Conservation (phyloP, 2,888 invertebrate genomes). For the Chironomus tentans region DNA sequence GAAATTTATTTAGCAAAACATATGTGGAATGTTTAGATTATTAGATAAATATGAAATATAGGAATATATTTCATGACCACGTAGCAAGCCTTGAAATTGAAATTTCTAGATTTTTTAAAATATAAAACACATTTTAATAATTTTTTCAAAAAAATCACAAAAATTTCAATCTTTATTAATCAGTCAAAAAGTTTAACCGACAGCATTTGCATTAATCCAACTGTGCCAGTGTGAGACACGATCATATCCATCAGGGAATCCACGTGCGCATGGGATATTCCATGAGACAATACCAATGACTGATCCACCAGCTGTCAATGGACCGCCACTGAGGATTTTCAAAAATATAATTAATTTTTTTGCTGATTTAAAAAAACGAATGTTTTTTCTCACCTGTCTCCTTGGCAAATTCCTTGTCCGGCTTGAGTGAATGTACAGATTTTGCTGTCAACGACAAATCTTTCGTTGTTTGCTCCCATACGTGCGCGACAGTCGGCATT, state of each 20-base stretch:
- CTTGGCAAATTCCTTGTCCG: constrained; percentile 17
- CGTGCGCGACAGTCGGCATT: constrained; percentile 15
- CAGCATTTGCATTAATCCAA: neutral
- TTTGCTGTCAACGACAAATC: neutral
- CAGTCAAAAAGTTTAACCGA: neutral
- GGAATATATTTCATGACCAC: no score
- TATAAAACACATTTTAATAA: no score
- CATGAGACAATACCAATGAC: constrained; percentile 22
- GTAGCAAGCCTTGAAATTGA: no score
- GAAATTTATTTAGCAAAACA: no score
- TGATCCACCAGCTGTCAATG: neutral
- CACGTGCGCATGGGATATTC: constrained; percentile 13
- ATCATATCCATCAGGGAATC: neutral
- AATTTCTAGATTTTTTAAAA: no score
- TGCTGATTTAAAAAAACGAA: neutral
- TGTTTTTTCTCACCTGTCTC: constrained; percentile 14
- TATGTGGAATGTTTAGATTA: no score
- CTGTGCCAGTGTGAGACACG: constrained; percentile 1
- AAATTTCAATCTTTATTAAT: neutral
- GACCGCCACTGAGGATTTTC: neutral
- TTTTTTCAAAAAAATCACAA: no score
- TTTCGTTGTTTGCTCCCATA: neutral
- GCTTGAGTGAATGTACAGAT: constrained; percentile 16
- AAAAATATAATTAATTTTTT: neutral
- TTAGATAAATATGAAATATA: no score